Percentiles rank a stretch among this genome's conserved stretches.
These are phyloP conservation scores for Pantherophis vulpinus DNA, from an alignment of 2,797 vertebrate species.

Conservation along the genomic window DNA sequence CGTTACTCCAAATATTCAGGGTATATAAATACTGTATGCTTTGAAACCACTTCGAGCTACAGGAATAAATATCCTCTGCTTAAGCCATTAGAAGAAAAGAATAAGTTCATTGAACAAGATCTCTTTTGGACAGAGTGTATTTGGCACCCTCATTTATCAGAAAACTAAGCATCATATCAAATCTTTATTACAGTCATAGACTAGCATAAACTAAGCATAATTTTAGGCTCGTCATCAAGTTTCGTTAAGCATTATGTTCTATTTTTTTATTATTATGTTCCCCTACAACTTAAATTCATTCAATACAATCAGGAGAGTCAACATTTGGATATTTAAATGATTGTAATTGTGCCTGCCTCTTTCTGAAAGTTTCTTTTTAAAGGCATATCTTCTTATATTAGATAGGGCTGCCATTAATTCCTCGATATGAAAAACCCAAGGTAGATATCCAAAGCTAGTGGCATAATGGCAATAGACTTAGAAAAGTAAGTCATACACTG, in stretches of 20 bases:
- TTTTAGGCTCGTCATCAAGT: not conserved
- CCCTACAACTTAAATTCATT: not conserved
- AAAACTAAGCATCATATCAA: not conserved
- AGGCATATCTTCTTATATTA: not conserved
- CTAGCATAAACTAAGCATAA: not conserved
- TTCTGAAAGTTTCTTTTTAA: not conserved
- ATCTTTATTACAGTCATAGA: not conserved
- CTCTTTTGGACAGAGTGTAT: not conserved
- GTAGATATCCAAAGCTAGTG: not conserved
- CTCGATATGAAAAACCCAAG: not conserved
- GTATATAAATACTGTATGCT: not conserved
- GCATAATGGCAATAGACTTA: not conserved
- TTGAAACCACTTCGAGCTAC: not conserved
- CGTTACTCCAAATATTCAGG: not conserved
- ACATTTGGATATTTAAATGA: not conserved
- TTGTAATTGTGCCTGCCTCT: not conserved
- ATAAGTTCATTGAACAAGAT: not conserved
- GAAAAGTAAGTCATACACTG: not conserved
- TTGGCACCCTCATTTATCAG: not conserved
- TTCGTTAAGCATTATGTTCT: not conserved
- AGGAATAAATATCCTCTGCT: not conserved
- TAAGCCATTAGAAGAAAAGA: not conserved
- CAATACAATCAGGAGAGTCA: not conserved
- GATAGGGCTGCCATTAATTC: not conserved
- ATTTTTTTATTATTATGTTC: not conserved